These are phyloP conservation scores for Oreochromis spilurus DNA, from an alignment of 2,113 vertebrate species.

Conservation along the genomic window DNA sequence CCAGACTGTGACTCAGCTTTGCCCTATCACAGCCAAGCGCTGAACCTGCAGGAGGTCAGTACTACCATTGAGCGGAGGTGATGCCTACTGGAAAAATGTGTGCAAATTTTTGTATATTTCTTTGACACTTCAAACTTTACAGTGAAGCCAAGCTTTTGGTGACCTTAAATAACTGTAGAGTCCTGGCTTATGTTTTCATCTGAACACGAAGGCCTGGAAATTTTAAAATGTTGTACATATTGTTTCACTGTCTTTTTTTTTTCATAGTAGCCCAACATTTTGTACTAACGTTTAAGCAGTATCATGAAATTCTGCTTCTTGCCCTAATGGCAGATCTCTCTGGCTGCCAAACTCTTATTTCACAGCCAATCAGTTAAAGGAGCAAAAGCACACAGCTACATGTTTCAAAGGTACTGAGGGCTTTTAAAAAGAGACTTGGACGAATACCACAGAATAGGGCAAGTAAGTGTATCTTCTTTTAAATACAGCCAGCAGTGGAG, in stretches of 20 bases:
- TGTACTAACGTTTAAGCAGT: not conserved
- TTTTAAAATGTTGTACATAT: not conserved
- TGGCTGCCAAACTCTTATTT: not conserved
- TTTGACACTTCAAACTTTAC: not conserved
- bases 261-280: not conserved
- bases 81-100: not conserved
- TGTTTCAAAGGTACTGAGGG: not conserved
- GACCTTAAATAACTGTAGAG: not conserved
- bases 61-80: constrained; percentile 4
- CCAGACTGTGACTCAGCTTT: constrained; percentile 76
- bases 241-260: not conserved
- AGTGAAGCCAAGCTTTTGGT: not conserved
- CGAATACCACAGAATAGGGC: not conserved
- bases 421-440: constrained; percentile 1
- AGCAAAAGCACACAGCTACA: not conserved
- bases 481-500: constrained; percentile 24
- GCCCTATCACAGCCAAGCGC: constrained; percentile 54
- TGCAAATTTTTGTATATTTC: not conserved
- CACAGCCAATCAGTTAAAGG: constrained; percentile 21
- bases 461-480: constrained; percentile 24
- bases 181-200: not conserved
- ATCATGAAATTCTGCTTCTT: not conserved
- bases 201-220: not conserved
- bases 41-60: constrained; percentile 65
- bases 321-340: constrained; percentile 8